These are phyloP conservation scores for Bos javanicus DNA, from an alignment of 2,113 vertebrate species.

Conservation along the genomic window DNA sequence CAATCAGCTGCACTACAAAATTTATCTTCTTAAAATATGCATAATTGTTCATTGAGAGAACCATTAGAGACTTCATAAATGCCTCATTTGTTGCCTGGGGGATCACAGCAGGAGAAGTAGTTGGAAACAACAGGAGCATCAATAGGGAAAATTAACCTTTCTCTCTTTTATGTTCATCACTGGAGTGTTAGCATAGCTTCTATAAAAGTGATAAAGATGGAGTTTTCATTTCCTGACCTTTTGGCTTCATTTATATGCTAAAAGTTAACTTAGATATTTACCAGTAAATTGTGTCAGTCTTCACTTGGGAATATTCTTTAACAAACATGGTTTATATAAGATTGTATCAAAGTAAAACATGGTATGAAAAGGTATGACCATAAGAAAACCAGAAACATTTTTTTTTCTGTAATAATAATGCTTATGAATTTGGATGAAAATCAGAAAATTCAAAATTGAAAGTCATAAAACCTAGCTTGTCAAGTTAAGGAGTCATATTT, in stretches of 20 bases:
- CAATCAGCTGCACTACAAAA: constrained; percentile 52
- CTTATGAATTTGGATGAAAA: constrained; percentile 24
- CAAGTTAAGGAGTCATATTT: background rate
- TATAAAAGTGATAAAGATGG: background rate
- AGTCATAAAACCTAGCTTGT: background rate
- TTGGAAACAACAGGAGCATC: constrained; percentile 9
- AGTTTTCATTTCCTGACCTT: constrained; percentile 21
- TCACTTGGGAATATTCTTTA: background rate
- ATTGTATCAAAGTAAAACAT: background rate
- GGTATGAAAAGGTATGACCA: background rate
- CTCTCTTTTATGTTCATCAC: background rate
- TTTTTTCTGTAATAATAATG: background rate
- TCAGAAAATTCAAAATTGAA: background rate
- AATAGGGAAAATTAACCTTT: constrained; percentile 66
- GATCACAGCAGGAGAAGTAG: background rate
- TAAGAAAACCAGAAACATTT: background rate
- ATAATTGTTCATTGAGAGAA: constrained; percentile 58
- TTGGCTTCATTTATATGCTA: background rate
- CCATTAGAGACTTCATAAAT: constrained; percentile 47
- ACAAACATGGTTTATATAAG: background rate
- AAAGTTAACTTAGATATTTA: constrained; percentile 6
- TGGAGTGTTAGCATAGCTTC: background rate
- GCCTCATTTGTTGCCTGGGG: constrained; percentile 65
- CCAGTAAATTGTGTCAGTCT: constrained; percentile 4
- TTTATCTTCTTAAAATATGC: constrained; percentile 49